Conservation (phyloP, 1,140 invertebrate species). For the Drosophila repleta region DNA sequence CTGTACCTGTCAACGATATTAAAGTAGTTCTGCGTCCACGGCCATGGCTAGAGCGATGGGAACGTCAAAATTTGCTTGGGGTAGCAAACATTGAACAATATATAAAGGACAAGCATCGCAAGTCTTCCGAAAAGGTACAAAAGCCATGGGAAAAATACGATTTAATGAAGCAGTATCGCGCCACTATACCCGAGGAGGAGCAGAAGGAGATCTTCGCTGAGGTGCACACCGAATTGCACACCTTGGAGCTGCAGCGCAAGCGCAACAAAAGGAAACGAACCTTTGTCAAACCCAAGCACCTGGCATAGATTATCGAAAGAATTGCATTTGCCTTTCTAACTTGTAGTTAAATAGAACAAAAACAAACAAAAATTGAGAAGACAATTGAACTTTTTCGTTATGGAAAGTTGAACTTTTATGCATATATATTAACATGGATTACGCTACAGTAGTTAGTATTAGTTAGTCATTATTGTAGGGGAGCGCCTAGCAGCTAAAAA, state of each 20-base stretch:
- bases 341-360: conserved; percentile 57
- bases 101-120: conserved; percentile 86
- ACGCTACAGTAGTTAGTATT: conserved; percentile 50
- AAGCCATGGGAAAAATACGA: conserved; percentile 96
- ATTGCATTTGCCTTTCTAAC: conserved; percentile 49
- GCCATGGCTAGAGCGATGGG: conserved; percentile 95
- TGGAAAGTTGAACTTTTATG: conserved; percentile 36
- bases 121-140: conserved; percentile 85
- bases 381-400: neutral
- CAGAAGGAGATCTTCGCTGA: conserved; percentile 94
- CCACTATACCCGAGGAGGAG: conserved; percentile 94
- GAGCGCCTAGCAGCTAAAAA: conserved; percentile 54
- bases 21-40: conserved; percentile 94
- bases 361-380: neutral
- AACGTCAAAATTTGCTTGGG: conserved; percentile 91
- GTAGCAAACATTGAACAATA: conserved; percentile 87
- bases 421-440: conserved; percentile 35
- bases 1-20: conserved; percentile 94
- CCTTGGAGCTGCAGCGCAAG: conserved; percentile 87
- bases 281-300: conserved; percentile 87
- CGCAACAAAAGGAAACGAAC: conserved; percentile 88
- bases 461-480: conserved; percentile 63
- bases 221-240: conserved; percentile 90
- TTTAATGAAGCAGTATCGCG: conserved; percentile 95
- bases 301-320: conserved; percentile 67